These are phyloP conservation scores for zebrafish (Danio rerio) DNA, from an alignment of 2,113 vertebrate genomes.

Conservation along the genomic window DNA sequence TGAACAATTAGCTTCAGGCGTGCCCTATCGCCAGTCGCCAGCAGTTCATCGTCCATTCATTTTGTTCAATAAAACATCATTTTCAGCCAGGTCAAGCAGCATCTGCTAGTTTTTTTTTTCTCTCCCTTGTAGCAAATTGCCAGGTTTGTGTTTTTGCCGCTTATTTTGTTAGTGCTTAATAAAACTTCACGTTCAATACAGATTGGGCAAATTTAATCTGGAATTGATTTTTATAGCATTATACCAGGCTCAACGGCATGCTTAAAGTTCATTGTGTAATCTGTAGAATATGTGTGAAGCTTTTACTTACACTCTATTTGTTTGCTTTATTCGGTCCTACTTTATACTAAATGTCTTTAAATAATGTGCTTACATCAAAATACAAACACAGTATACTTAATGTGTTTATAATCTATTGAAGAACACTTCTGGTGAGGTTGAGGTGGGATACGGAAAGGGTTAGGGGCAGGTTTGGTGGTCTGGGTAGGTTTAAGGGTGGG, in stretches of 20 bases:
- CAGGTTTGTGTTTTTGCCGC: constrained; percentile 9
- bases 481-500: no score
- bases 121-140: not conserved
- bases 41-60: not conserved
- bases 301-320: constrained; percentile 52
- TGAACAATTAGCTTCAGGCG: not conserved
- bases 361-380: no score
- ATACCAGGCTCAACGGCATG: constrained; percentile 49
- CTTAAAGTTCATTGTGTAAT: constrained; percentile 42
- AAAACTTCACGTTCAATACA: constrained; percentile 1
- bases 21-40: not conserved
- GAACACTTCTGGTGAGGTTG: no score
- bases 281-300: constrained; percentile 47
- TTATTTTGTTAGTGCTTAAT: not conserved
- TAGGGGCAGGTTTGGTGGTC: no score
- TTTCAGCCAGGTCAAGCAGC: not conserved
- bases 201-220: constrained; percentile 51
- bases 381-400: no score
- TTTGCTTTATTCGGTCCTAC: constrained; percentile 15
- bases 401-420: no score
- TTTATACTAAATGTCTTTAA: no score
- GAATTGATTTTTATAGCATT: constrained; percentile 35
- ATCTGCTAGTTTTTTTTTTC: not conserved
- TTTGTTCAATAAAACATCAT: constrained; percentile 15
- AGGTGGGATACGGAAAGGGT: no score